Evolutionary conservation across 2,888 invertebrate genomes (phyloP), one percentile per base, ranked within the genome.

Genomic region (Octonoba sinensis): DNA sequence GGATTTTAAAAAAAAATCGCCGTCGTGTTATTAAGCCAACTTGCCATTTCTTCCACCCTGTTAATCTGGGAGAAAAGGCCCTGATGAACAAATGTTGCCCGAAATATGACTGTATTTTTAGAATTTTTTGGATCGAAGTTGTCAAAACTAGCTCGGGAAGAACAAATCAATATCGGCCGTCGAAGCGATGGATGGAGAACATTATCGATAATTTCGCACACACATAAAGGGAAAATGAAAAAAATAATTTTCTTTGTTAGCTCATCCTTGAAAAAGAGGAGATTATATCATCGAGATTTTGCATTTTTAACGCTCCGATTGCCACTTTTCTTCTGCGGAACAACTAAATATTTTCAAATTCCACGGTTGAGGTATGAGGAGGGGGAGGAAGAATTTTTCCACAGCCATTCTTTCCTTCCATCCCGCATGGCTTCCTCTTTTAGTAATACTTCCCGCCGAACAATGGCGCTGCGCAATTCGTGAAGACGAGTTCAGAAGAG

Each of bases 381-480:
- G 1, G 47, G 3, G 6, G n/a, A 57, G 22, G 44, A 71, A 13
- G 12, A 60, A 47, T 60, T 44, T 20, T 69, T 56, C 46, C 36
- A 36, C 69, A 27, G n/a, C 47, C 49, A 36, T 22, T 57, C 69
- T 46, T 22, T 57, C 56, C 44, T 24, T 57, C 36, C 36, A 24
- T 69, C 57, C 57, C 54, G n/a, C 54, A n/a, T 18, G 20, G 54
- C 11, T 54, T 54, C 54, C 20, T 18, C 51, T 36, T 72, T 72
- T 71, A 59, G 59, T 60, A 59, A 59, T 59, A 59, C 62, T 62
- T 51, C 62, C 22, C 18, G 24, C 54, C n/a, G 56, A 74, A 74
- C 73, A 74, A 74, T 65, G 73, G 64, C 73, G 73, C 65, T 65
- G 62, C 36, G 71, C 59, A 64, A 62, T 64, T 65, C 65, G 65